Base-by-base conservation (phyloP, 2,888 invertebrate genomes). In the Epirrita christyi region DNA sequence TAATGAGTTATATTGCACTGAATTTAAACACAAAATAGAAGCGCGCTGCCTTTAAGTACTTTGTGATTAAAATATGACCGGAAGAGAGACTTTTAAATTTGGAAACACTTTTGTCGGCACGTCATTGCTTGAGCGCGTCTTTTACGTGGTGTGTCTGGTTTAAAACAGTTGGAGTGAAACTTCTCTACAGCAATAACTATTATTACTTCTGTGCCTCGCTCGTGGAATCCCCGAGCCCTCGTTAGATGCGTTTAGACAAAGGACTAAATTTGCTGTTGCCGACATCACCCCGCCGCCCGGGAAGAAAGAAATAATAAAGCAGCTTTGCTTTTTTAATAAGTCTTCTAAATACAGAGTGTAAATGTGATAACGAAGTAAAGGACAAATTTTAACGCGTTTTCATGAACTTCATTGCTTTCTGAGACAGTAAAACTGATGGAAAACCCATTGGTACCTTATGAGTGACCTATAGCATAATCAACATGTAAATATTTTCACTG, bases 201-300 rank as follows among this genome's bases (percentile, higher is more conserved):
- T 72, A 21, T 21, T 4, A 21, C 64, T 60, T 69, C 29, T 34
- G 50, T 13, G 68, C 68, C 68, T 61, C 67, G 61, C 58, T 66
- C 46, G 56, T 58, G 55, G 47, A 64, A 63, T 58, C 61, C 59
- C 66, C 63, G 59, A 59, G 50, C 7, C 13, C 73, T 77, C 66
- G 76, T 80, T 80, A 76, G 73, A 71, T 55, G 65, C 70, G 68
- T 78, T 79, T 70, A 63, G 45, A 75, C 75, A 78, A 80, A 79
- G n/a, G 72, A 58, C 54, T 64, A 58, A 61, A 71, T 68, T 75
- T 64, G 59, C 68, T 65, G 68, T 61, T 66, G 47, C 62, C 61
- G 55, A 55, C 74, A 58, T 62, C 61, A 61, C 42, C 55, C 68
- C 62, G 65, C 42, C 55, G 68, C 61, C 64, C 72, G 67, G 72